Evolutionary conservation across 2,113 vertebrate species (phyloP).

Genomic region (Psilopsiagon aymara): DNA sequence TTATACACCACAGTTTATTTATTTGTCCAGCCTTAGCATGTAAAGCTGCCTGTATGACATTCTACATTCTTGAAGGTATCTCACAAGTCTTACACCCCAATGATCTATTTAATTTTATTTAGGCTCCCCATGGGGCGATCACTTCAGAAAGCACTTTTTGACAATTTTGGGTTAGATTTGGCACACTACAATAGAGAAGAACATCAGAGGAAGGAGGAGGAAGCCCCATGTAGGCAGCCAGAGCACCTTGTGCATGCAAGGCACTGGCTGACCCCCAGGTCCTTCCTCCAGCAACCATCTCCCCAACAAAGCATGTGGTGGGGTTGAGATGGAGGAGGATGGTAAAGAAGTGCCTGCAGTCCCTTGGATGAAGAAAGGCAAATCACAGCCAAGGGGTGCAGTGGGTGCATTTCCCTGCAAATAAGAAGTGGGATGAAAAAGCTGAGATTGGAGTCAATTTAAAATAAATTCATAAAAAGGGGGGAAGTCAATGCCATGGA

Average conservation of each 20-base stretch:
- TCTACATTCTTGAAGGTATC: not conserved
- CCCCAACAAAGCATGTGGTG: accelerated
- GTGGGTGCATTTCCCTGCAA: not conserved
- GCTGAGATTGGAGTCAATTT: not conserved
- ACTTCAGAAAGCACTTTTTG: not conserved
- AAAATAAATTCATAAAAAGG: not conserved
- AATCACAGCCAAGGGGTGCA: not conserved
- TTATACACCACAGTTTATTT: not conserved
- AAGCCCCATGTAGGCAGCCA: not conserved
- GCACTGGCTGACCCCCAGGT: not conserved
- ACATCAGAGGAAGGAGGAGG: not conserved
- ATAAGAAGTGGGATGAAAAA: not conserved
- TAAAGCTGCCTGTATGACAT: accelerated
- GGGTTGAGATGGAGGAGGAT: not conserved
- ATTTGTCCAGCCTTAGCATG: not conserved
- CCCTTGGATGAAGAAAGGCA: not conserved
- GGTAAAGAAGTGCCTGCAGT: not conserved
- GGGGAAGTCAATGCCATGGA: not conserved
- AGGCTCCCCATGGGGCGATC: not conserved
- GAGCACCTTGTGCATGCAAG: accelerated
- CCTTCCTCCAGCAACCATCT: not conserved
- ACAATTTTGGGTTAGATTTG: not conserved
- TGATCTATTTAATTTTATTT: not conserved
- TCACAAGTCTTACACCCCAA: not conserved
- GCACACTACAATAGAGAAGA: accelerated